A percentile compares a stretch with the other conserved stretches of the same genome.
Evolutionary conservation across 2,113 vertebrate species (phyloP).

Genomic region (Triplophysa rosa): DNA sequence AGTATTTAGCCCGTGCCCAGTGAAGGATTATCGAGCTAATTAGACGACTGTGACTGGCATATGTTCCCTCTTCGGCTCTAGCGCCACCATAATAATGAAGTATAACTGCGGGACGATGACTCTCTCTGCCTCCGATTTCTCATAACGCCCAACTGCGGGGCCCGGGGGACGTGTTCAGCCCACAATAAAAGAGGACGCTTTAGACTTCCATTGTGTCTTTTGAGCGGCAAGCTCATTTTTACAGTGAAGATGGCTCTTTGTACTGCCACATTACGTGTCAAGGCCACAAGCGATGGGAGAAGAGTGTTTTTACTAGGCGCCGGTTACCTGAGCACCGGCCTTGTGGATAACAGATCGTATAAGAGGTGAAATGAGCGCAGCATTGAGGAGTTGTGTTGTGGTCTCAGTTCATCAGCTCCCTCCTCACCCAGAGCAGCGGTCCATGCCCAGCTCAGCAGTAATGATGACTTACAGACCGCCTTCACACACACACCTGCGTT

Average conservation of each 20-base stretch:
- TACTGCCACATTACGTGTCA: conserved; percentile 53
- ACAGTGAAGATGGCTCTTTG: conserved; percentile 47
- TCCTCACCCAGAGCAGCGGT: conserved; percentile 46
- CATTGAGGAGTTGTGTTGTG: conserved; percentile 53
- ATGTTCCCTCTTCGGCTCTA: conserved; percentile 52
- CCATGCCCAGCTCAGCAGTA: conserved; percentile 48
- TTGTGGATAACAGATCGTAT: conserved; percentile 58
- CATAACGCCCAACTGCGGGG: conserved; percentile 27
- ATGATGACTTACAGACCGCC: conserved; percentile 55
- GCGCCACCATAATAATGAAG: conserved; percentile 37
- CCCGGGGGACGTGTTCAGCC: conserved; percentile 36
- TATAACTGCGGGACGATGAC: conserved; percentile 32
- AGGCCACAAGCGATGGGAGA: conserved; percentile 52
- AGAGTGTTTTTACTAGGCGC: conserved; percentile 53
- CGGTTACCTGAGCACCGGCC: conserved; percentile 53
- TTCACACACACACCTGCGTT: conserved; percentile 50
- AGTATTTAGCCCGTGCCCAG: conserved; percentile 64
- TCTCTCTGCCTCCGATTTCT: conserved; percentile 28
- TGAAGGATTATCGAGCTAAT: conserved; percentile 66
- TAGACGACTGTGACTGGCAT: conserved; percentile 62
- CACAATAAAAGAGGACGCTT: conserved; percentile 34
- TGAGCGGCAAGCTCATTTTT: conserved; percentile 50
- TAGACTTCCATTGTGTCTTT: conserved; percentile 27
- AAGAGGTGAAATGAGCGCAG: conserved; percentile 56
- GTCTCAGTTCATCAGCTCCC: conserved; percentile 51